Conservation (phyloP, 37 sponge, comb jelly and placozoan species). For the Eunapius fragilis region DNA sequence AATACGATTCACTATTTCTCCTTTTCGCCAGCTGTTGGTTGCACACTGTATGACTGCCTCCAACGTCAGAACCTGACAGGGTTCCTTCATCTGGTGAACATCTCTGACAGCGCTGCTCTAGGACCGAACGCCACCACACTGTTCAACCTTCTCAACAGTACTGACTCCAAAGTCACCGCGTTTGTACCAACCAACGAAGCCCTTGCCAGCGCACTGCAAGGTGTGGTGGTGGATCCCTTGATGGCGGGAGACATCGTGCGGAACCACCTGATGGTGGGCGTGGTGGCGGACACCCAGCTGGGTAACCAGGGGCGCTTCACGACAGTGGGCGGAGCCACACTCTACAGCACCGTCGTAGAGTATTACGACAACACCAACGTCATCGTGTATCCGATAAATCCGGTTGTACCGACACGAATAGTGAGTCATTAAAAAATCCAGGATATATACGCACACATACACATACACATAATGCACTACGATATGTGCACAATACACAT, state of each 20-base stretch:
- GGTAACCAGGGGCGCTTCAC: neutral
- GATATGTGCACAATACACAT: too few relatives aligned
- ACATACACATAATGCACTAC: too few relatives aligned
- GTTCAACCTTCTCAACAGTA: neutral
- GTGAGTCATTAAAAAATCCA: too few relatives aligned
- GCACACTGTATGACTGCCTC: conserved; percentile 37
- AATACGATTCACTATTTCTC: neutral
- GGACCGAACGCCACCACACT: neutral
- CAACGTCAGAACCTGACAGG: conserved; percentile 23
- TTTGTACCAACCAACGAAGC: conserved; percentile 60
- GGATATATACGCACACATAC: too few relatives aligned
- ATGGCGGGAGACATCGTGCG: conserved; percentile 5
- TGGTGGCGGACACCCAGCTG: conserved; percentile 5
- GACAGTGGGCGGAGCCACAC: neutral
- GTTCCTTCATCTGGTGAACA: conserved; percentile 18
- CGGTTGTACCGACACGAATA: too few relatives aligned
- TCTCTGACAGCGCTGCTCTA: neutral
- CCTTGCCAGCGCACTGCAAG: neutral
- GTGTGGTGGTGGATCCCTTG: neutral
- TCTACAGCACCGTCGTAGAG: conserved; percentile 4
- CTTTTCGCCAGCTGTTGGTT: conserved; percentile 31
- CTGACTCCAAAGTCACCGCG: conserved; percentile 12
- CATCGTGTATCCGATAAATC: too few relatives aligned
- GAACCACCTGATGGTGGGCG: conserved; percentile 40
- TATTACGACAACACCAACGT: too few relatives aligned